These are phyloP conservation scores for Meandrusa payeni DNA, from an alignment of 2,888 invertebrate species.

Conservation along the genomic window DNA sequence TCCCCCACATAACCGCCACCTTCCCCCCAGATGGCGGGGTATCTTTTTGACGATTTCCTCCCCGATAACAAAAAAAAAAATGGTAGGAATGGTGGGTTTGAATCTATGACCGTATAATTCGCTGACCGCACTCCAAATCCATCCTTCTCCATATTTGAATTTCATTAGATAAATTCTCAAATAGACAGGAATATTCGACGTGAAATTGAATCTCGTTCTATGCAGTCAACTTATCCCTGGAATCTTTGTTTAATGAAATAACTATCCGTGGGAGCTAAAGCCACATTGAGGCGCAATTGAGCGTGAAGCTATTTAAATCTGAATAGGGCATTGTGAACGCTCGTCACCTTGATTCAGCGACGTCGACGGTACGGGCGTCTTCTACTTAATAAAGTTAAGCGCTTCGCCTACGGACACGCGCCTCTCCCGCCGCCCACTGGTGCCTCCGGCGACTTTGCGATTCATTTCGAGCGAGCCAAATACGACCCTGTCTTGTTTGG, in stretches of 20 bases:
- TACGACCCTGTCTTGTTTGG: conserved; percentile 38
- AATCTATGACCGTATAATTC: too few relatives aligned
- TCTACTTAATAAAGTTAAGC: conserved; percentile 74
- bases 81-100: too few relatives aligned
- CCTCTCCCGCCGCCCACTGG: conserved; percentile 45
- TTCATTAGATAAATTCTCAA: not conserved
- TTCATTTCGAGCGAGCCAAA: conserved; percentile 58
- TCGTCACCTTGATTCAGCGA: conserved; percentile 75
- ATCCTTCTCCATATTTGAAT: not conserved
- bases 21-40: too few relatives aligned
- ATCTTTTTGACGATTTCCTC: too few relatives aligned
- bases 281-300: conserved; percentile 77
- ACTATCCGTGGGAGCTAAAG: conserved; percentile 66
- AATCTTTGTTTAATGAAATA: conserved; percentile 74
- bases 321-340: conserved; percentile 77
- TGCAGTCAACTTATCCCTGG: conserved; percentile 45
- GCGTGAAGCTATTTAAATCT: conserved; percentile 80
- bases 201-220: conserved; percentile 28
- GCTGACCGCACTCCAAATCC: too few relatives aligned
- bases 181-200: not conserved
- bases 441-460: conserved; percentile 44
- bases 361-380: conserved; percentile 54
- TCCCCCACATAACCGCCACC: too few relatives aligned
- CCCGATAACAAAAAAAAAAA: too few relatives aligned
- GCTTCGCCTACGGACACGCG: conserved; percentile 54